These are phyloP conservation scores for Epinotia ramella DNA, from an alignment of 2,888 invertebrate genomes.

Conservation along the genomic window DNA sequence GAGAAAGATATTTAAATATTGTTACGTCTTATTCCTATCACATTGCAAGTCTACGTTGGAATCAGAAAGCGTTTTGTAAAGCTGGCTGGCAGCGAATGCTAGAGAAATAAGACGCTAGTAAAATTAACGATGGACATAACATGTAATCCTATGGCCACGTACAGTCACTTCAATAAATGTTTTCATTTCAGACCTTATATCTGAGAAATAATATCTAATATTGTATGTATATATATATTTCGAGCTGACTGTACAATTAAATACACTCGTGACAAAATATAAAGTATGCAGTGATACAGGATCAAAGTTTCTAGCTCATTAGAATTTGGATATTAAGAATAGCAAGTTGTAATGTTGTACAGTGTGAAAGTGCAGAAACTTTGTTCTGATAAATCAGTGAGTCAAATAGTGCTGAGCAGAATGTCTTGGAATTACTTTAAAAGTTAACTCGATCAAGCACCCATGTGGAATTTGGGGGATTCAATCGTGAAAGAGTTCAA, in stretches of 20 bases:
- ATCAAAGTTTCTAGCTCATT: constrained; percentile 27
- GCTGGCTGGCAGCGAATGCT: constrained; percentile 13
- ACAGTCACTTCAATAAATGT: constrained; percentile 1
- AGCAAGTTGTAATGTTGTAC: not conserved
- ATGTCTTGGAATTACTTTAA: constrained; percentile 9
- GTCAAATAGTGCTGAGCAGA: constrained; percentile 9
- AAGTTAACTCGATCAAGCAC: not conserved
- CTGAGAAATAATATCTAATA: not conserved
- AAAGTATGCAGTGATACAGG: constrained; percentile 11
- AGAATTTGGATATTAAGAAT: constrained; percentile 9
- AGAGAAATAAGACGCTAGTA: constrained; percentile 25
- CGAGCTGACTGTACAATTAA: constrained; percentile 3
- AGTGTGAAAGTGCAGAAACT: constrained; percentile 19
- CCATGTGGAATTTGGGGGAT: not conserved
- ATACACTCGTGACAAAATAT: constrained; percentile 17
- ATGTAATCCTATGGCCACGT: constrained; percentile 15
- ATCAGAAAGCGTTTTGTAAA: not conserved
- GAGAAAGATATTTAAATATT: constrained; percentile 15
- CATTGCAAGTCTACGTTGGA: not conserved
- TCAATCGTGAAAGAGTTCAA: not conserved
- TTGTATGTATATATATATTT: not conserved
- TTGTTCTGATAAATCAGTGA: constrained; percentile 22
- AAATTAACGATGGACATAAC: constrained; percentile 24
- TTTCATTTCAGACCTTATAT: not conserved
- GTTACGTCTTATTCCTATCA: constrained; percentile 13